Evolutionary conservation across 2,113 vertebrate species (phyloP), one percentile per base, ranked within the genome.

Genomic region (Hepsetus odoe): DNA sequence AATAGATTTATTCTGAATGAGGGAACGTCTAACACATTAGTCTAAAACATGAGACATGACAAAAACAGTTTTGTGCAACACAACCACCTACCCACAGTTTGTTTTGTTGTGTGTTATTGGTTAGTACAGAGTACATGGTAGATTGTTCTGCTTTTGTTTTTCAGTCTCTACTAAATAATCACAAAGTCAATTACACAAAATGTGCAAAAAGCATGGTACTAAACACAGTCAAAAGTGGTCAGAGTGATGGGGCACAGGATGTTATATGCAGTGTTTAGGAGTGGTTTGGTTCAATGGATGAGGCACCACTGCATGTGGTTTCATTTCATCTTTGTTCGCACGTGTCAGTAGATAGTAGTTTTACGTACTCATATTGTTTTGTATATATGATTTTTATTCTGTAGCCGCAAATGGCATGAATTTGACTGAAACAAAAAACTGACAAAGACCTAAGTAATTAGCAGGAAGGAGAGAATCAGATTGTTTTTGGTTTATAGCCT

Each of bases 281-380:
- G 35, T 46, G 7, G 2, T 72, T 74, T 26, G 76, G 22, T 16
- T 58, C n/a, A 72, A 56, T 40, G n/a, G 16, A 5, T 72, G 22
- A 72, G 24, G 33, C 12, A 26, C 1, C 53, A 24, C 30, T 56
- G 22, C 20, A 53, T 6, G 30, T 53, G 32, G 70, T 30, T 55
- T 20, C 0, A 20, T 24, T 14, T 77, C 12, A 72, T 33, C 55
- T 72, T 30, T 18, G 65, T 30, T 55, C 67, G 18, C 3, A 56
- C 35, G 14, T 49, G 16, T 4, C 0, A 12, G 67, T 22, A 22
- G 53, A 16, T 30, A 30, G 40, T 33, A 49, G 46, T 73, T 49
- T 49, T 49, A 5, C 20, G 44, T 16, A 46, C 30, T 12, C 10
- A 18, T 69, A 49, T 68, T 65, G 24, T 42, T 56, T 24, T 66